Conservation (phyloP, 1,140 invertebrate genomes). For the Penaeus vannamei region DNA sequence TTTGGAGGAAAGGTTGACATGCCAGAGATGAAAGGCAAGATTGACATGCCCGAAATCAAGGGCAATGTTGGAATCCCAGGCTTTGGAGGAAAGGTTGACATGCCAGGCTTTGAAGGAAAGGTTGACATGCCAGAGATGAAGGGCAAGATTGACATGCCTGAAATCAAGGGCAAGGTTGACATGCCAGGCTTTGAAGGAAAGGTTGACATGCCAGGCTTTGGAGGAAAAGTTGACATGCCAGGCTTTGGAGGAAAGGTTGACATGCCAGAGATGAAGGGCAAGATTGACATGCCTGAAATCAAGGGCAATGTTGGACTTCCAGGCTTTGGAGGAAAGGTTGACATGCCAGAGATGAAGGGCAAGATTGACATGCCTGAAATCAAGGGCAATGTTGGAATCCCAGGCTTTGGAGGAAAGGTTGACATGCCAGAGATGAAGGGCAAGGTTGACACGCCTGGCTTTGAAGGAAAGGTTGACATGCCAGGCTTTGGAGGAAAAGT, state of each 20-base stretch:
- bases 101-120: neutral
- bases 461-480: slow-evolving; percentile 15
- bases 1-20: slow-evolving; percentile 9
- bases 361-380: slow-evolving; percentile 15
- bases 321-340: neutral
- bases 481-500: slow-evolving; percentile 24
- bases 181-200: slow-evolving; percentile 28
- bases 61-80: too few species aligned
- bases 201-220: neutral
- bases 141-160: slow-evolving; percentile 3
- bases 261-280: neutral
- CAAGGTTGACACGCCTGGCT: neutral
- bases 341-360: neutral
- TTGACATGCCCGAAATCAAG: neutral
- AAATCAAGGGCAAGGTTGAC: neutral
- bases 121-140: slow-evolving; percentile 6
- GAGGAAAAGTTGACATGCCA: too few species aligned
- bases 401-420: neutral
- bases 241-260: slow-evolving; percentile 33
- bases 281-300: neutral
- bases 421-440: slow-evolving; percentile 12
- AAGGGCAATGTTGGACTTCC: neutral
- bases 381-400: neutral
- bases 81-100: too few species aligned
- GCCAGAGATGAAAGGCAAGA: neutral